A percentile compares a stretch with the other conserved stretches of the same genome.
These are phyloP conservation scores for Sciurus carolinensis DNA, from an alignment of 2,797 vertebrate genomes.

Conservation along the genomic window DNA sequence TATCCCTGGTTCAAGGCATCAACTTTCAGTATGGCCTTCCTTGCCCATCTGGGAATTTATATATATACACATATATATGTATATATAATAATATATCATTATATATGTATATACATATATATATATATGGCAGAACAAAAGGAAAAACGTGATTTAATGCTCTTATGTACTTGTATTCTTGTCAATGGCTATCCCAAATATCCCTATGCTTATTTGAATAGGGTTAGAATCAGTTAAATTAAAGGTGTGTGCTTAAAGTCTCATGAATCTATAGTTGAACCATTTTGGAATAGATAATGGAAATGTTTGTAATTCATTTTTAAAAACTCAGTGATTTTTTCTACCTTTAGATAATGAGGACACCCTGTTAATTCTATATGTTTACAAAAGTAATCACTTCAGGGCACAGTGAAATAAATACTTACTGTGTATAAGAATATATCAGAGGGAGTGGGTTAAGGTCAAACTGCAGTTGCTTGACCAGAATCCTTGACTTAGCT, in stretches of 20 bases:
- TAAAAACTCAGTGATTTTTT: constrained; percentile 30
- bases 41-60: background rate
- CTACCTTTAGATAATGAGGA: constrained; percentile 24
- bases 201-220: background rate
- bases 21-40: constrained; percentile 56
- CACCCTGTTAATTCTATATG: constrained; percentile 51
- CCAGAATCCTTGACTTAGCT: background rate
- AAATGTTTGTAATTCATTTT: constrained; percentile 41
- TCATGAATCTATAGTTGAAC: background rate
- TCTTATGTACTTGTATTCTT: background rate
- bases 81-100: background rate
- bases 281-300: background rate
- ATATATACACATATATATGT: background rate
- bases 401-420: background rate
- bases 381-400: constrained; percentile 61
- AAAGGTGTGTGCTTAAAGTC: background rate
- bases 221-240: background rate
- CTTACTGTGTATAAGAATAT: background rate
- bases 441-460: background rate
- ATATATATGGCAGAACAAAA: background rate
- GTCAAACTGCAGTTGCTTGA: background rate
- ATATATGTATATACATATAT: background rate
- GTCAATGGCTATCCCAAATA: background rate
- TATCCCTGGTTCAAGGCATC: background rate
- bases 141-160: background rate